Evolutionary conservation across 2,797 vertebrate genomes (phyloP), one percentile per base, ranked within the genome.

Genomic region (Emys orbicularis): DNA sequence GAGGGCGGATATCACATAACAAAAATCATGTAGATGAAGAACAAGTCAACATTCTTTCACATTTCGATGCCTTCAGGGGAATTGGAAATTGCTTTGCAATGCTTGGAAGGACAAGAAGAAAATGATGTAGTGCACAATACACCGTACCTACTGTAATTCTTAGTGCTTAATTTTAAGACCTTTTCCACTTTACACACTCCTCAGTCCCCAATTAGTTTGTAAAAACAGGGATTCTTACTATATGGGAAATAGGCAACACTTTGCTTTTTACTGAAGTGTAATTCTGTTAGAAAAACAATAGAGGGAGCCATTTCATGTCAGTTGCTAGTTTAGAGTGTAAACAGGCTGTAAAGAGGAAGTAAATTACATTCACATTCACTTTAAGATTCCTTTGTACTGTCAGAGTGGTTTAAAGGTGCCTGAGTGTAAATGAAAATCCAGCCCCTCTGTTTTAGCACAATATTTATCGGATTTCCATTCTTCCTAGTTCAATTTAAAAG

Each of bases 271-370:
- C 83, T 90, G 77, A n/a, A 65, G 56, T 97, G 94, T 56, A 92
- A 84, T 92, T 95, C 79, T 81, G 50, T 0, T 59, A 50, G 27
- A 88, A 0, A 31, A 92, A 41, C 96, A 87, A 86, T 29, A 97
- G 95, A 97, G 90, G 95, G 96, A 96, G 93, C 90, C 77, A 87
- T 93, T 93, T 83, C 89, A 80, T 61, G 77, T 83, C 74, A 84
- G 91, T 90, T 90, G 47, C 50, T 72, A 72, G 19, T 59, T 59
- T 57, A 61, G 21, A 74, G 41, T 68, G 23, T 2, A 0, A 74
- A n/a, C 4, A 47, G n/a, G 65, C 65, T 41, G n/a, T 72, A 12
- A 72, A 72, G n/a, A 72, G 68, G 9, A 41, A 11, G 44, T 56
- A 19, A 6, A 7, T 76, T 44, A 74, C 13, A 49, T 59, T 50